These are phyloP conservation scores for Ophiodon elongatus DNA, from an alignment of 2,113 vertebrate species.

Conservation along the genomic window DNA sequence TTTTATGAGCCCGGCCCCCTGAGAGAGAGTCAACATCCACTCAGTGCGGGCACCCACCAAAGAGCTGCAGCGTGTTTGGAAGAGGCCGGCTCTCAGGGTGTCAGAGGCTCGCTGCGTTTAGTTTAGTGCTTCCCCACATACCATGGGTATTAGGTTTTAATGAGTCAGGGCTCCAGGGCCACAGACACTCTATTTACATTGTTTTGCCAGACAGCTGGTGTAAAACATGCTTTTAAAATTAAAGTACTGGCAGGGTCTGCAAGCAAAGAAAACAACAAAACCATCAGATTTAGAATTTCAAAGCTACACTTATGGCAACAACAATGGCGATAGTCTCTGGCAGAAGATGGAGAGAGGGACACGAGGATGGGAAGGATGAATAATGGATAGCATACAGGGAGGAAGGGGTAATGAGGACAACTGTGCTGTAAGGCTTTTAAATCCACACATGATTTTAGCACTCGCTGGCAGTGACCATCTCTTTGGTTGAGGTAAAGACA, in stretches of 20 bases:
- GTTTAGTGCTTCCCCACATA: constrained; percentile 35
- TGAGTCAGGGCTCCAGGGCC: constrained; percentile 50
- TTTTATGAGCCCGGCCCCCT: background rate
- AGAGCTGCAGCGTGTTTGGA: constrained; percentile 41
- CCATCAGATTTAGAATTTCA: constrained; percentile 34
- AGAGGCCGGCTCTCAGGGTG: constrained; percentile 26
- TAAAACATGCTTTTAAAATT: constrained; percentile 58
- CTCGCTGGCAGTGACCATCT: background rate
- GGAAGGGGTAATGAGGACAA: constrained; percentile 42
- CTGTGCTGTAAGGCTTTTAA: constrained; percentile 33
- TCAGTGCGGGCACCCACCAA: background rate
- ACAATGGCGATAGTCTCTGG: constrained; percentile 4
- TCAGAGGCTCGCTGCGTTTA: constrained; percentile 33
- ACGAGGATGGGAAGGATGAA: constrained; percentile 32
- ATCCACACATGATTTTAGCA: constrained; percentile 25
- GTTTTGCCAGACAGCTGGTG: constrained; percentile 46
- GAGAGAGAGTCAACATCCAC: background rate
- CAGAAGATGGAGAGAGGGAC: constrained; percentile 11
- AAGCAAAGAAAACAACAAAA: constrained; percentile 41
- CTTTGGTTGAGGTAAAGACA: background rate
- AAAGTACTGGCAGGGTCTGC: constrained; percentile 27
- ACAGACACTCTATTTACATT: constrained; percentile 27
- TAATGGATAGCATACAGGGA: constrained; percentile 49
- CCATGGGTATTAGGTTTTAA: constrained; percentile 58
- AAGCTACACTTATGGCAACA: constrained; percentile 38